These are phyloP conservation scores for Danio aesculapii DNA, from an alignment of 2,797 vertebrate species.

Conservation along the genomic window DNA sequence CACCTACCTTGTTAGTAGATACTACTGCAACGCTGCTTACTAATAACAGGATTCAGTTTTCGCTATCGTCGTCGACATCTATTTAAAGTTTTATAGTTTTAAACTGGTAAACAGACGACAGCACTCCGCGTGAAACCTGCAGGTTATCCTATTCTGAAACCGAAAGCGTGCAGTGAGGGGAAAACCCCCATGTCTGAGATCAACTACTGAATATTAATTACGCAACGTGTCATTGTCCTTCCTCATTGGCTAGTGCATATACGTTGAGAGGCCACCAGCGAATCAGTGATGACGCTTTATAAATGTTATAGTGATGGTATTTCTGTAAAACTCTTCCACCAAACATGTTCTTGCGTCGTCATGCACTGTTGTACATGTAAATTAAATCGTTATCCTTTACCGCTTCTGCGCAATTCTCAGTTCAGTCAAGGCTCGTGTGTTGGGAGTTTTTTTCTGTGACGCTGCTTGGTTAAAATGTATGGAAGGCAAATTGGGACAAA, in stretches of 20 bases:
- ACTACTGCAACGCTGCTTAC: too few species aligned
- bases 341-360: background rate
- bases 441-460: too few species aligned
- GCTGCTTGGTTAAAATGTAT: too few species aligned
- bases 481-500: too few species aligned
- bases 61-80: background rate
- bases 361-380: background rate
- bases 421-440: too few species aligned
- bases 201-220: background rate
- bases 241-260: background rate
- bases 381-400: background rate
- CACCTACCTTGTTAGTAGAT: background rate
- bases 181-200: background rate
- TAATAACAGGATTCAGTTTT: background rate
- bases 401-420: background rate
- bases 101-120: background rate
- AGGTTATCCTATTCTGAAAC: conserved; percentile 36
- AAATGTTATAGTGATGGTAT: background rate
- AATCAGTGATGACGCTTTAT: background rate
- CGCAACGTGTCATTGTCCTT: background rate
- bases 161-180: conserved; percentile 41
- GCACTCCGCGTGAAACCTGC: background rate
- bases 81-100: background rate
- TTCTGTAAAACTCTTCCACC: background rate
- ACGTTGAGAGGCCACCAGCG: background rate